Percentiles rank a stretch among this genome's conserved stretches.
Evolutionary conservation across 2,113 vertebrate species (phyloP).

Genomic region (Hemicordylus capensis): DNA sequence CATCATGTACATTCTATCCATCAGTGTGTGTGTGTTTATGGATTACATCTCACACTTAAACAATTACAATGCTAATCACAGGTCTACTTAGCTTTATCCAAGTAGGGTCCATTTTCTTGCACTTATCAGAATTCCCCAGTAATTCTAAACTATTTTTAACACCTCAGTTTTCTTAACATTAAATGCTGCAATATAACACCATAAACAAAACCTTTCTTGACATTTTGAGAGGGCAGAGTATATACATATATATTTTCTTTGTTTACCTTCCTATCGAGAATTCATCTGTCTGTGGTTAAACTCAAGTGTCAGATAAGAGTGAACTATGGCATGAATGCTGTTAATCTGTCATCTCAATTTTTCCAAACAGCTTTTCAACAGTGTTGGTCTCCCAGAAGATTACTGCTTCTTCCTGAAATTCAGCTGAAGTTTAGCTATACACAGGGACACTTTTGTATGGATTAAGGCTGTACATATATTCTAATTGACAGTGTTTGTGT

Average conservation of each 20-base stretch:
- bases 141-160: slow-evolving; percentile 12
- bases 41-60: background rate
- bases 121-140: background rate
- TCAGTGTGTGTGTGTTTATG: background rate
- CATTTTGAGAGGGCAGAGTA: background rate
- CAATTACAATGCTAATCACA: background rate
- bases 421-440: slow-evolving; percentile 16
- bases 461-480: slow-evolving; percentile 26
- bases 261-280: slow-evolving; percentile 6
- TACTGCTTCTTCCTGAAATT: slow-evolving; percentile 27
- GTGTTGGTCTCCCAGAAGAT: slow-evolving; percentile 12
- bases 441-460: slow-evolving; percentile 25
- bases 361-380: slow-evolving; percentile 43
- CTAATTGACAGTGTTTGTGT: background rate
- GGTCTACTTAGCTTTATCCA: background rate
- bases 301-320: background rate
- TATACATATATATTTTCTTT: slow-evolving; percentile 5
- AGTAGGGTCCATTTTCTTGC: background rate
- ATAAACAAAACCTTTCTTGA: background rate
- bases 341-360: slow-evolving; percentile 38
- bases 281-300: background rate
- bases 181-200: background rate
- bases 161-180: slow-evolving; percentile 30
- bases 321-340: slow-evolving; percentile 20
- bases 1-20: background rate